These are phyloP conservation scores for Sapajus apella DNA, from an alignment of 2,113 vertebrate species.

Conservation along the genomic window DNA sequence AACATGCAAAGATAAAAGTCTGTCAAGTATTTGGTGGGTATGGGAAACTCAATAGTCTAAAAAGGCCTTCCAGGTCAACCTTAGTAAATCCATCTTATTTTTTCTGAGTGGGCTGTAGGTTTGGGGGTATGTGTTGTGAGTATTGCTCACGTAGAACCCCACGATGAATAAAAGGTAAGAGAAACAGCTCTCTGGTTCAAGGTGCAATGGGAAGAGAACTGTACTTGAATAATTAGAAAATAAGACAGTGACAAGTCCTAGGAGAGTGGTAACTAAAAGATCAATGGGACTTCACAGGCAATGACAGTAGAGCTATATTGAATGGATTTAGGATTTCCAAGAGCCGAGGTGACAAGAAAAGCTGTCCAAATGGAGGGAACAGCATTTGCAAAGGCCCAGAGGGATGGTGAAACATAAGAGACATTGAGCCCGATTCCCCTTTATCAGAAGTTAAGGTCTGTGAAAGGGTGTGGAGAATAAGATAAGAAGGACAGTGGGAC, in stretches of 20 bases:
- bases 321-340: neutral
- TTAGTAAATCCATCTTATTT: neutral
- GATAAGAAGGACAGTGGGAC: neutral
- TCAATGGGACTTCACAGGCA: neutral
- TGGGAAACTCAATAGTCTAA: neutral
- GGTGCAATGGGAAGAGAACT: neutral
- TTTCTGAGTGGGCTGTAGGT: neutral
- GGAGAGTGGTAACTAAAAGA: neutral
- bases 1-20: neutral
- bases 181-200: neutral
- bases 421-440: neutral
- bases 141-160: neutral
- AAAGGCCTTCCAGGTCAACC: neutral
- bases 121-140: neutral
- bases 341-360: neutral
- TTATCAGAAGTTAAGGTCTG: neutral
- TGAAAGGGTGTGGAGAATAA: neutral
- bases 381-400: neutral
- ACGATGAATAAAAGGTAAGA: neutral
- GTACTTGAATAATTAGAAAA: neutral
- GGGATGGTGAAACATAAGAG: neutral
- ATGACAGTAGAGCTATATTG: neutral
- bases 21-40: neutral
- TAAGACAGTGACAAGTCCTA: neutral
- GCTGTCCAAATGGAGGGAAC: neutral